phyloP scores from a whole-genome alignment of 2,797 vertebrate genomes.

The Eospalax fontanierii region DNA sequence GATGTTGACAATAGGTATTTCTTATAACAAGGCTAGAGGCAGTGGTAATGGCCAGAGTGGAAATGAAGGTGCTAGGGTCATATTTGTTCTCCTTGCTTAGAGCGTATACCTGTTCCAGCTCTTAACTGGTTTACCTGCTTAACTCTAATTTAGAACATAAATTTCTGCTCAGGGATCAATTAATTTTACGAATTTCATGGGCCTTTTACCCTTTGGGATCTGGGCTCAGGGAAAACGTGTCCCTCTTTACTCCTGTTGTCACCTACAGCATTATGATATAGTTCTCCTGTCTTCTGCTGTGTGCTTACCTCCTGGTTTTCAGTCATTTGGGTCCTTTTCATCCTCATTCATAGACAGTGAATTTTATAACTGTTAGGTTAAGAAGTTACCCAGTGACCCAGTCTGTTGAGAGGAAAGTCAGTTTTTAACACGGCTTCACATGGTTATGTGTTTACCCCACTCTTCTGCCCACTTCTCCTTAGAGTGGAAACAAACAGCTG shows the following conservation, averaged over 20 bases:
- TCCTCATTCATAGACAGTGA: constrained; percentile 42
- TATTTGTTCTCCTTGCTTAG: background rate
- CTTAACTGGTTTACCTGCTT: background rate
- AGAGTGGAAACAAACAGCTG: background rate
- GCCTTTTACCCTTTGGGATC: constrained; percentile 63
- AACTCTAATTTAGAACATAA: constrained; percentile 51
- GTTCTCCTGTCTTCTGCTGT: background rate
- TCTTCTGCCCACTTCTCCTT: background rate
- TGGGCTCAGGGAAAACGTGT: constrained; percentile 22
- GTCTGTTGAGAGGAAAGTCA: background rate
- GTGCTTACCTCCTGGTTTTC: constrained; percentile 15
- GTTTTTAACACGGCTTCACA: background rate
- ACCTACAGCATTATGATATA: background rate
- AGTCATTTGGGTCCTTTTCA: constrained; percentile 31
- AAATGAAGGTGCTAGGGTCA: background rate
- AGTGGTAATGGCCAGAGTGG: background rate
- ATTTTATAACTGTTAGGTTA: constrained; percentile 41
- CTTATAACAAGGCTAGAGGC: background rate
- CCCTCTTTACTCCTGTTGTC: background rate
- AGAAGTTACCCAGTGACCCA: background rate
- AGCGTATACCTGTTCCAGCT: background rate
- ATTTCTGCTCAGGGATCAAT: constrained; percentile 59
- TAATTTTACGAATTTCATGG: constrained; percentile 48
- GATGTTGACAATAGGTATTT: background rate
- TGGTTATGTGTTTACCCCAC: background rate